Base-by-base conservation (phyloP, 2,113 vertebrate species). In the Phaetusa simplex region DNA sequence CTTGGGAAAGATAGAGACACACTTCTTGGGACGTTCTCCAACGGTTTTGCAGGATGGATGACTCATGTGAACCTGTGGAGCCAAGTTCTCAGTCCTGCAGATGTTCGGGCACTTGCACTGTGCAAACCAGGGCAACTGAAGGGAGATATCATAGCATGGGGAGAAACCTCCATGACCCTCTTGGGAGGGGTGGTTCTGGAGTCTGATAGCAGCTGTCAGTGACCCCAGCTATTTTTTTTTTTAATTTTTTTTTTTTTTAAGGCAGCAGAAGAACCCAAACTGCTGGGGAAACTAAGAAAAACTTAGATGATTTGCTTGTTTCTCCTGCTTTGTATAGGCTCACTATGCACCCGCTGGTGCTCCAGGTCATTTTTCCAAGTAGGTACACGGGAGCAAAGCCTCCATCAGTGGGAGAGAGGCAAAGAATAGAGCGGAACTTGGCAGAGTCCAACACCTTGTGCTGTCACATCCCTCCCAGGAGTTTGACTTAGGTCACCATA, bases 71-170 rank as follows among this genome's bases (percentile, higher is more conserved):
- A 98, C 53, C 77, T 99, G 65, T 99, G 99, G 99, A 98, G 99
- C 97, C 98, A 97, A 2, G 97, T 98, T 8, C 97, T 99, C 14
- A 90, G 92, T 26, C 74, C 96, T 5, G 65, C 83, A 1, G 98
- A 98, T 24, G 96, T 99, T 6, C 93, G 95, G 19, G 92, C 98
- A 21, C 98, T 98, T 61, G 98, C 98, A 47, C 95, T 87, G 14
- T 99, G 98, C 95, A 96, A 88, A 26, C 59, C 66, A 6, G 86
- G 47, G 59, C 94, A 83, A 3, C 38, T 17, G 24, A 78, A 73
- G 90, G 99, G 98, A 23, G 98, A 99, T 1, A 86, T 99, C 55
- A 66, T 98, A 32, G 98, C 97, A 34, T 99, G 99, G 98, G 98
- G 98, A 23, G 87, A 96, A 24, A 98, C 98, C 6, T 79, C 93